These are phyloP conservation scores for Nannobrachium achirus DNA, from an alignment of 2,113 vertebrate genomes.

Conservation along the genomic window DNA sequence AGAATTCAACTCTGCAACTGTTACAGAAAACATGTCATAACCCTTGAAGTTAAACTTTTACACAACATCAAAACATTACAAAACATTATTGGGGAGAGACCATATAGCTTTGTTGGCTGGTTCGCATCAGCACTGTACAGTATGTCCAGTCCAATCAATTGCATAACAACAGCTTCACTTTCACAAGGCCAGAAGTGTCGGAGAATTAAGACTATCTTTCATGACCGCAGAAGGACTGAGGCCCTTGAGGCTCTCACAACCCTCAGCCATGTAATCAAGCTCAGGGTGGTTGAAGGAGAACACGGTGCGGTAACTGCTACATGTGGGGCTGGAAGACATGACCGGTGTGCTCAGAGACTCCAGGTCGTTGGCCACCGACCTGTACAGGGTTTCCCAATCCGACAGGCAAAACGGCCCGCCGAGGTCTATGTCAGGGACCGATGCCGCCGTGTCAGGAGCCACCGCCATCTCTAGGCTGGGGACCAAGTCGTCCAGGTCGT, in stretches of 20 bases:
- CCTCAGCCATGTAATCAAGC: constrained; percentile 86
- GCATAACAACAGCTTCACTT: constrained; percentile 58
- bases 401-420: constrained; percentile 87
- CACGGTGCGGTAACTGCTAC: constrained; percentile 86
- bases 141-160: constrained; percentile 33
- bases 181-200: constrained; percentile 85
- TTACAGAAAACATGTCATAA: constrained; percentile 64
- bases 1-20: constrained; percentile 77
- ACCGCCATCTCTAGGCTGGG: constrained; percentile 78
- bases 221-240: constrained; percentile 87
- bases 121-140: constrained; percentile 26
- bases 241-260: constrained; percentile 83
- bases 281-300: constrained; percentile 92
- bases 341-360: constrained; percentile 89
- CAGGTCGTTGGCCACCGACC: constrained; percentile 84
- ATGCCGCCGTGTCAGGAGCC: constrained; percentile 82
- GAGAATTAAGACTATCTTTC: constrained; percentile 92
- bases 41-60: constrained; percentile 48
- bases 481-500: constrained; percentile 83
- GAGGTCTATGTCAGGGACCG: constrained; percentile 94
- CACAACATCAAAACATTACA: constrained; percentile 64
- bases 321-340: constrained; percentile 90
- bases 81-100: constrained; percentile 51
- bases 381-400: constrained; percentile 94
- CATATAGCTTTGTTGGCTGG: constrained; percentile 61